Conservation (phyloP, 2,113 vertebrate genomes). For the Rhombomys opimus region DNA sequence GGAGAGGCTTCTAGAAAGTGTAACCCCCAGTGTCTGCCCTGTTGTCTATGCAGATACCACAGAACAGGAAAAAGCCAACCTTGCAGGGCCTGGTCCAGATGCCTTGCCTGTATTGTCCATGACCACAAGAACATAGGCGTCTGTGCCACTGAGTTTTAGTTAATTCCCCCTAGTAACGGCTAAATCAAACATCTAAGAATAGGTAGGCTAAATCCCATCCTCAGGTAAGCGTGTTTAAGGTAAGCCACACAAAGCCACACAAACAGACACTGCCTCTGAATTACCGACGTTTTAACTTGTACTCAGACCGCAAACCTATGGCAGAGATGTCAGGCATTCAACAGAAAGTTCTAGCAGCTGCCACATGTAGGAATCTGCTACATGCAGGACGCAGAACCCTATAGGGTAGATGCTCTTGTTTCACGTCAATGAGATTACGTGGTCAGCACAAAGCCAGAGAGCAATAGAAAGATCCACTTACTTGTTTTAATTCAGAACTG, state of each 20-base stretch:
- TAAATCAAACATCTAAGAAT: background rate
- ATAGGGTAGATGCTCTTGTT: background rate
- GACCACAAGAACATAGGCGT: background rate
- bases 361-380: background rate
- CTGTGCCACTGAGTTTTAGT: background rate
- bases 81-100: background rate
- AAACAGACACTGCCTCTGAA: background rate
- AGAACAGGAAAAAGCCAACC: background rate
- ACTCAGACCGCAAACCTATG: background rate
- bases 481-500: background rate
- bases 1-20: background rate
- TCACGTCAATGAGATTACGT: background rate
- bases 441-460: background rate
- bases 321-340: background rate
- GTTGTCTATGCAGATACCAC: no score
- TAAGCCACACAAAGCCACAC: background rate
- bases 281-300: background rate
- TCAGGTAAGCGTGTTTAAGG: background rate
- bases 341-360: conserved; percentile 32
- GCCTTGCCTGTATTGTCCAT: background rate
- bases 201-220: background rate
- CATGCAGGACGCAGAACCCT: background rate
- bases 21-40: no score
- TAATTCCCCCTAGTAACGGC: background rate
- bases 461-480: background rate